These are phyloP conservation scores for Drosophila vallismaia DNA, from an alignment of 2,888 invertebrate genomes.

Conservation along the genomic window DNA sequence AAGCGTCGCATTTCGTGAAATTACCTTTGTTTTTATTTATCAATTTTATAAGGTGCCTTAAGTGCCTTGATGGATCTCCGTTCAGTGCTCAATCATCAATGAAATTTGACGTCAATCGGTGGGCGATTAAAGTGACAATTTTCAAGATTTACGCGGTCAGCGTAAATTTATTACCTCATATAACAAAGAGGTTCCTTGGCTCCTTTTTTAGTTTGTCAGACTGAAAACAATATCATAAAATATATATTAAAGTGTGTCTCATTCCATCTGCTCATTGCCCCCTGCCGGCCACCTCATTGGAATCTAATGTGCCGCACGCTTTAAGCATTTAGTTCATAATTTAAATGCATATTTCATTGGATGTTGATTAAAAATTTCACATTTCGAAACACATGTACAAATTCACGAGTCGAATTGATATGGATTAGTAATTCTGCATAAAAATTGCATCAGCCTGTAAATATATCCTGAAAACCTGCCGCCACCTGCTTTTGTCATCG, in stretches of 20 bases:
- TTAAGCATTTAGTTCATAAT: slow-evolving; percentile 68
- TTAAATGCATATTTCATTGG: slow-evolving; percentile 58
- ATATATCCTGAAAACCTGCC: slow-evolving; percentile 29
- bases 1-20: slow-evolving; percentile 47
- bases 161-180: not conserved
- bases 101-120: slow-evolving; percentile 39
- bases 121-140: slow-evolving; percentile 31
- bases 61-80: slow-evolving; percentile 45
- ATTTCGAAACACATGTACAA: slow-evolving; percentile 14
- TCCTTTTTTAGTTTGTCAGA: not conserved
- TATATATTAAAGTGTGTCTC: slow-evolving; percentile 16
- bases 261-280: slow-evolving; percentile 62
- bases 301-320: slow-evolving; percentile 59
- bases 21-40: slow-evolving; percentile 6
- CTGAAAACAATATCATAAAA: slow-evolving; percentile 39
- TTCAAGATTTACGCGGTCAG: slow-evolving; percentile 29
- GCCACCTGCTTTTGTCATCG: slow-evolving; percentile 4
- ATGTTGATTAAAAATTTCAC: slow-evolving; percentile 52
- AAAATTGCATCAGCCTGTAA: slow-evolving; percentile 73
- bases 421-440: slow-evolving; percentile 72
- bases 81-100: slow-evolving; percentile 31
- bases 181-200: slow-evolving; percentile 2
- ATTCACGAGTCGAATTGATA: slow-evolving; percentile 25
- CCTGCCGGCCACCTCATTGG: slow-evolving; percentile 39
- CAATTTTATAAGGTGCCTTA: slow-evolving; percentile 45